A percentile compares a stretch with the other conserved stretches of the same genome.
These are phyloP conservation scores for Tipula vernalis DNA, from an alignment of 2,888 invertebrate species.

Conservation along the genomic window DNA sequence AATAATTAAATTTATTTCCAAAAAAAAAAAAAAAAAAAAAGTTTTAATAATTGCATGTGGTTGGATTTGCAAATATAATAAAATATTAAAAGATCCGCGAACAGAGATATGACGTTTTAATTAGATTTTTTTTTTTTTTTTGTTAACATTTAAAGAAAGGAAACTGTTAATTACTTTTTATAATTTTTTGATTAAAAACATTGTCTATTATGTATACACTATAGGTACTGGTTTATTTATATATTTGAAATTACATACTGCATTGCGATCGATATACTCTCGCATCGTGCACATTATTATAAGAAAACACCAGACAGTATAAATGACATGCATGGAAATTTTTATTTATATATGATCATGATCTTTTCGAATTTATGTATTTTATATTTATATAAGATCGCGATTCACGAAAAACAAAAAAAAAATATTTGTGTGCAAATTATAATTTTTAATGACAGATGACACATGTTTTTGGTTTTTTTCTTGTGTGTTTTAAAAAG, in stretches of 20 bases:
- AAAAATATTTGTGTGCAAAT: not conserved
- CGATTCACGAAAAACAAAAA: not conserved
- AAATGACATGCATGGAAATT: not conserved
- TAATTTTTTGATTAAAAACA: slow-evolving; percentile 6
- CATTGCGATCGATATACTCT: not conserved
- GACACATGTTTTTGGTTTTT: not conserved
- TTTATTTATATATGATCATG: not conserved
- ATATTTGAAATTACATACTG: not conserved
- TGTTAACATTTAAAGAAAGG: slow-evolving; percentile 5
- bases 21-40: not conserved
- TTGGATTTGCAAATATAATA: not conserved
- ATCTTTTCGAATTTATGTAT: not conserved
- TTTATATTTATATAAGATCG: not conserved
- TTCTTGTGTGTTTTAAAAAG: not conserved
- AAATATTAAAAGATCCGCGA: not conserved
- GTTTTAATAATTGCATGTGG: slow-evolving; percentile 9
- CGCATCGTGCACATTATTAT: not conserved
- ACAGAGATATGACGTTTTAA: slow-evolving; percentile 9
- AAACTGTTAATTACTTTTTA: slow-evolving; percentile 9
- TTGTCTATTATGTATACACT: not conserved
- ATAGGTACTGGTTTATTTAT: not conserved
- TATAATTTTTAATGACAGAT: slow-evolving; percentile 4
- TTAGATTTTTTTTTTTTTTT: slow-evolving; percentile 8
- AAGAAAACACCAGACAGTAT: not conserved
- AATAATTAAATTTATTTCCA: not conserved